Percentiles rank a stretch among this genome's conserved stretches.
These are phyloP conservation scores for Papilio aristodemus DNA, from an alignment of 1,140 invertebrate genomes.

Conservation along the genomic window DNA sequence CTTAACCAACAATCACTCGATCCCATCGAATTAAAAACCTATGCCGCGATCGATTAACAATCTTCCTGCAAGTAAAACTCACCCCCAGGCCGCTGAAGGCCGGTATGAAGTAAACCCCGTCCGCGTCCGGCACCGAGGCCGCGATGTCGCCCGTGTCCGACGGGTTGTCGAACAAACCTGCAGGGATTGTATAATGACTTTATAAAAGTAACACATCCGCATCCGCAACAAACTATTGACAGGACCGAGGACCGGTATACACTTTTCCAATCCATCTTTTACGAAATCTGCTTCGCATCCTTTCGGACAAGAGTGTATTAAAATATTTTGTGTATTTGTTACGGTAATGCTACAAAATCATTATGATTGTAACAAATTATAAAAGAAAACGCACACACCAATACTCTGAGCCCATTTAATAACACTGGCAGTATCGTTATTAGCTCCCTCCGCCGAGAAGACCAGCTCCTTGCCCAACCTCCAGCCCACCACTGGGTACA, in stretches of 20 bases:
- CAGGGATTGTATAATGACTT: neutral
- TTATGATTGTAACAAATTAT: neutral
- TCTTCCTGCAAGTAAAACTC: slow-evolving; percentile 57
- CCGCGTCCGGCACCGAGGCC: slow-evolving; percentile 85
- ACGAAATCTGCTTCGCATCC: no score
- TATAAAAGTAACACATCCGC: no score
- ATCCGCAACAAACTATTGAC: no score
- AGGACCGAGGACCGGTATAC: no score
- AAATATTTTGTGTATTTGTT: no score
- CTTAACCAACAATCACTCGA: no score
- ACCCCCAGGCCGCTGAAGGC: slow-evolving; percentile 95
- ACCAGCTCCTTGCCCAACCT: slow-evolving; percentile 85
- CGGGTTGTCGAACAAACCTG: slow-evolving; percentile 87
- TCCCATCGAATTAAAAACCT: no score
- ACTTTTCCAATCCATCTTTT: no score
- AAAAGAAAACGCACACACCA: slow-evolving; percentile 84
- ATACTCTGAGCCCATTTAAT: slow-evolving; percentile 92
- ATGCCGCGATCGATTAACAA: neutral
- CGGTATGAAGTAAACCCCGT: slow-evolving; percentile 94
- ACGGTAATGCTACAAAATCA: no score
- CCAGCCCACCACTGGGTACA: slow-evolving; percentile 97
- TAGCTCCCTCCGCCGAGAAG: slow-evolving; percentile 91
- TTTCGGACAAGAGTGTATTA: no score
- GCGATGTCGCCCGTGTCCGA: slow-evolving; percentile 87
- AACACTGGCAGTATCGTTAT: slow-evolving; percentile 93